These are phyloP conservation scores for Taphrorychus bicolor DNA, from an alignment of 2,888 invertebrate species.

Conservation along the genomic window DNA sequence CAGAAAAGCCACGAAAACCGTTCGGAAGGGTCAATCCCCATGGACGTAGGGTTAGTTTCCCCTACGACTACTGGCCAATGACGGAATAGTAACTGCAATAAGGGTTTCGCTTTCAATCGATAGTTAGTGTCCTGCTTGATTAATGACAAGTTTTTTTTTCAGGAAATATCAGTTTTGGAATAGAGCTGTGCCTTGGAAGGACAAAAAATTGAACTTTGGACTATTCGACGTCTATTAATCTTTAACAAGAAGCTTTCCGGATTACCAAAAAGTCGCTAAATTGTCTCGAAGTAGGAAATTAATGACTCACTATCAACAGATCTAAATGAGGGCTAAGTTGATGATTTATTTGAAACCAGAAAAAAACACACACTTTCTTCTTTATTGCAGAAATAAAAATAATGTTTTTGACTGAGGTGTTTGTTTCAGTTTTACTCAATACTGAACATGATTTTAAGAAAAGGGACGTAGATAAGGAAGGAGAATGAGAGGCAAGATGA, in stretches of 20 bases:
- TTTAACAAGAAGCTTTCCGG: neutral
- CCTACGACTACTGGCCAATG: constrained; percentile 46
- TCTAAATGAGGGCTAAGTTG: neutral
- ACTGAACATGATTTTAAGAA: neutral
- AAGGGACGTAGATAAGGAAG: neutral
- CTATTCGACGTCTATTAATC: neutral
- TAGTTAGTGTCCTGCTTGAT: constrained; percentile 39
- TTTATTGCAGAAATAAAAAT: neutral
- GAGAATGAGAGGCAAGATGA: constrained; percentile 7
- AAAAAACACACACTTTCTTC: neutral
- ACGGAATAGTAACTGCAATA: constrained; percentile 40
- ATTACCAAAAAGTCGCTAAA: neutral
- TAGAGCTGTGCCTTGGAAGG: neutral
- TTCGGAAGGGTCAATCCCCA: constrained; percentile 50
- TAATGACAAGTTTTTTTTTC: constrained; percentile 33
- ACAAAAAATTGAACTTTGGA: constrained; percentile 3
- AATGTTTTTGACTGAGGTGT: neutral
- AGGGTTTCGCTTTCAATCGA: constrained; percentile 46
- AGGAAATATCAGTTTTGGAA: constrained; percentile 6
- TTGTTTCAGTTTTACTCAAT: neutral
- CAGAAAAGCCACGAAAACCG: constrained; percentile 32
- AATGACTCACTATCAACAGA: constrained; percentile 2
- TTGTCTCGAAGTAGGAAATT: constrained; percentile 4
- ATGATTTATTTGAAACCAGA: no score
- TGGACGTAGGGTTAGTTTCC: constrained; percentile 47